Percentiles rank a stretch among this genome's conserved stretches.
Evolutionary conservation across 2,888 invertebrate species (phyloP).

Genomic region (Synergus gifuensis): DNA sequence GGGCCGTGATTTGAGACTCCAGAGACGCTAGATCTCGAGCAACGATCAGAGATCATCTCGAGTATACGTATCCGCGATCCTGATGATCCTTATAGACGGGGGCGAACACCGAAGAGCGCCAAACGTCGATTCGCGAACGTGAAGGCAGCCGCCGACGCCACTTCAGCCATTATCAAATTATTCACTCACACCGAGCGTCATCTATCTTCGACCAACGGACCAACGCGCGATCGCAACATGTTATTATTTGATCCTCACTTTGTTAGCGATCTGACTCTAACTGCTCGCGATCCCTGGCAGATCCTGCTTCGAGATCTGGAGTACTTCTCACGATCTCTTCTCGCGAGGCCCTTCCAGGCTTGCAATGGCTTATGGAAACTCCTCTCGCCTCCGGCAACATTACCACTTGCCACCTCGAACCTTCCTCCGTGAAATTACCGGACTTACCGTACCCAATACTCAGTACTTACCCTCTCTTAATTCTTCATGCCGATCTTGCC

Average conservation of each 20-base stretch:
- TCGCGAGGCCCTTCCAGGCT: conserved; percentile 9
- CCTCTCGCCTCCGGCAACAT: conserved; percentile 37
- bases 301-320: conserved; percentile 70
- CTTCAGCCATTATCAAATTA: conserved; percentile 75
- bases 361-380: conserved; percentile 32
- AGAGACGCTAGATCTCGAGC: conserved; percentile 68
- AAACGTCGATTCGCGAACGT: conserved; percentile 48
- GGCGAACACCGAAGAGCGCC: conserved; percentile 42
- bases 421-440: conserved; percentile 25
- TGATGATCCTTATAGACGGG: conserved; percentile 24
- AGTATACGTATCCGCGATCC: conserved; percentile 53
- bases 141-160: conserved; percentile 58
- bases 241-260: conserved; percentile 77
- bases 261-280: conserved; percentile 74
- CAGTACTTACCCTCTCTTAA: neutral
- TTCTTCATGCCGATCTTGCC: conserved; percentile 3
- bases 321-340: conserved; percentile 70
- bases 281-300: conserved; percentile 64
- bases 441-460: conserved; percentile 11
- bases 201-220: conserved; percentile 71
- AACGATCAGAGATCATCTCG: conserved; percentile 67
- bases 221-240: conserved; percentile 73
- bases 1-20: conserved; percentile 15
- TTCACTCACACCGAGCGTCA: conserved; percentile 74
- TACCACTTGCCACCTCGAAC: conserved; percentile 13